Evolutionary conservation across 2,888 invertebrate genomes (phyloP).

Genomic region (Rhaphigaster nebulosa): DNA sequence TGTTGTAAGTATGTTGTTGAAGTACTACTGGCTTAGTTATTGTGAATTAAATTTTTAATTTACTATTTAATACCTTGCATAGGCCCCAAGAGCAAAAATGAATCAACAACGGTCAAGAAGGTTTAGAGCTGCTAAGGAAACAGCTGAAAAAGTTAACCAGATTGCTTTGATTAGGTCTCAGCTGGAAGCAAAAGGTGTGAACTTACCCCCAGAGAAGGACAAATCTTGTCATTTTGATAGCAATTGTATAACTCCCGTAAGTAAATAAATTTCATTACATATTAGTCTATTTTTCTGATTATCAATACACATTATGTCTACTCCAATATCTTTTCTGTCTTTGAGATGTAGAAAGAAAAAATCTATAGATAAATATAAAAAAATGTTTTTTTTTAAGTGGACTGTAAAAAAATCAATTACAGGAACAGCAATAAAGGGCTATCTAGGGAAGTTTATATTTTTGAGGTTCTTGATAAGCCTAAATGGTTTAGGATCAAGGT

Average conservation of each 20-base stretch:
- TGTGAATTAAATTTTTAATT: conserved; percentile 53
- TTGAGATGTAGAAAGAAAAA: background rate
- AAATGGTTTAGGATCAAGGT: too few species aligned
- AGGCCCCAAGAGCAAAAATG: conserved; percentile 96
- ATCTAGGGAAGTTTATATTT: too few species aligned
- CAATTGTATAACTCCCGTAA: conserved; percentile 96
- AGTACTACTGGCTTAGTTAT: conserved; percentile 54
- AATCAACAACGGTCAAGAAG: conserved; percentile 98
- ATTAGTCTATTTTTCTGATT: background rate
- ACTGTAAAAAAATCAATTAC: too few species aligned
- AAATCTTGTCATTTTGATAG: conserved; percentile 97
- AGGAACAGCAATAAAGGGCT: too few species aligned
- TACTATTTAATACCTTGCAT: conserved; percentile 70
- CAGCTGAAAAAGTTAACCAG: conserved; percentile 88
- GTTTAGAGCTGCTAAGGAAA: conserved; percentile 96
- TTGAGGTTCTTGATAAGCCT: too few species aligned
- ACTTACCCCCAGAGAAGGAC: conserved; percentile 87
- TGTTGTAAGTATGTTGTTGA: conserved; percentile 72
- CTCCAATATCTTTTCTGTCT: too few species aligned
- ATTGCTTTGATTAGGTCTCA: conserved; percentile 79
- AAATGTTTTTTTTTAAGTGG: too few species aligned
- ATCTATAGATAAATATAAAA: too few species aligned
- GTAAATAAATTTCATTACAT: conserved; percentile 61
- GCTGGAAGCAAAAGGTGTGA: conserved; percentile 76
- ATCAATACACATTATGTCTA: too few species aligned